Evolutionary conservation across 2,888 invertebrate genomes (phyloP), one percentile per base, ranked within the genome.

Genomic region (Drosophila kanekoi): DNA sequence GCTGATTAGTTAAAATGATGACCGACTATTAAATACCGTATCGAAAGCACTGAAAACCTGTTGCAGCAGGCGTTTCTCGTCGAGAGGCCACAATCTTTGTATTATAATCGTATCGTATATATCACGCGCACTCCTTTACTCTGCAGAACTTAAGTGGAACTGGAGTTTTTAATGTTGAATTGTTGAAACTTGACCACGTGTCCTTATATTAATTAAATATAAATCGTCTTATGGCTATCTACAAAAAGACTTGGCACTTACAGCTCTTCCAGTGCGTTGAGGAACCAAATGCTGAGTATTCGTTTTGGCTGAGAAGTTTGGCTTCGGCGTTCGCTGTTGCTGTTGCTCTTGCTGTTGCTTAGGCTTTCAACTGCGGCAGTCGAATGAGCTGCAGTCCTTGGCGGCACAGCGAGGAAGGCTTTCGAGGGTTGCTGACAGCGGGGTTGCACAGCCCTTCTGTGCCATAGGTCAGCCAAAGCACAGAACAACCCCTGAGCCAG

Each of bases 361-460:
- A 63, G 80, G 76, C 81, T 89, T 88, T 90, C 91, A 90, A 91
- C 91, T 90, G 83, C 76, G 78, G 78, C 82, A 91, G 91, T 88
- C 89, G 90, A 91, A 91, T 91, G 89, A 87, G 54, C 51, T 67
- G 57, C 14, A n/a, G 38, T 65, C 47, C 47, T 51, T 20, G 16
- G 45, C 38, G 48, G 59, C 33, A 18, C 28, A 5, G 41, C 72
- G 58, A 81, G 52, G 84, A 86, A 88, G 79, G 51, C 74, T 69
- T 35, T 33, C 28, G 51, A 48, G 66, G 71, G 58, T 82, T 65
- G 45, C 61, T 77, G 62, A 60, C 67, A 81, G 37, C 54, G 70
- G 69, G 69, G 62, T 75, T 70, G 70, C 37, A 13, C 14, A 33
- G n/a, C 11, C 51, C 41, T 41, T 14, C 2, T 6, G 49, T 54